Evolutionary conservation across 2,888 invertebrate species (phyloP).

Genomic region (Acrobasis suavella): DNA sequence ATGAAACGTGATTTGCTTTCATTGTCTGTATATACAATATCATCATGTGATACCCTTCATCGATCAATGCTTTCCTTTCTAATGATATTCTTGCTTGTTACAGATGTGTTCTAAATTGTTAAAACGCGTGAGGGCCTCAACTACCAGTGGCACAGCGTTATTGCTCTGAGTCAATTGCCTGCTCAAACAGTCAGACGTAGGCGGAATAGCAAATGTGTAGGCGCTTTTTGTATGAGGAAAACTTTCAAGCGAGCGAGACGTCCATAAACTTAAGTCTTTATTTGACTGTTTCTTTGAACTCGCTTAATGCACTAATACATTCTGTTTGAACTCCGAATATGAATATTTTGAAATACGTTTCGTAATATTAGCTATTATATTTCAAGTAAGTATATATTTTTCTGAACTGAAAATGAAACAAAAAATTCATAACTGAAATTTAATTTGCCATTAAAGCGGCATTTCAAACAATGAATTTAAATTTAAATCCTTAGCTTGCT

Average conservation of each 20-base stretch:
- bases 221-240: conserved; percentile 44
- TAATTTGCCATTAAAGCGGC: background rate
- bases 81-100: conserved; percentile 31
- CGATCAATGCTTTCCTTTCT: conserved; percentile 24
- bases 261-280: conserved; percentile 27
- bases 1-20: background rate
- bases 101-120: conserved; percentile 33
- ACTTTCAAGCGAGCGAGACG: conserved; percentile 38
- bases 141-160: conserved; percentile 53
- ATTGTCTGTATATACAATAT: too few relatives aligned
- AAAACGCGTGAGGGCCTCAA: conserved; percentile 36
- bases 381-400: background rate
- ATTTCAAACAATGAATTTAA: conserved; percentile 12
- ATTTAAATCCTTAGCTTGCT: conserved; percentile 19
- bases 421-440: background rate
- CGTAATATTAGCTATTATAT: background rate
- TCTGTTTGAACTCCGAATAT: conserved; percentile 8
- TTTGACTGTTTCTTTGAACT: conserved; percentile 19
- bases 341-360: background rate
- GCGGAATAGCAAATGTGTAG: conserved; percentile 56
- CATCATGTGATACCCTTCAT: background rate
- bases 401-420: background rate
- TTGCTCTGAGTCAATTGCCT: conserved; percentile 58
- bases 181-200: conserved; percentile 54
- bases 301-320: conserved; percentile 4